phyloP scores from a whole-genome alignment of 2,113 vertebrate species.

The Coturnix japonica region DNA sequence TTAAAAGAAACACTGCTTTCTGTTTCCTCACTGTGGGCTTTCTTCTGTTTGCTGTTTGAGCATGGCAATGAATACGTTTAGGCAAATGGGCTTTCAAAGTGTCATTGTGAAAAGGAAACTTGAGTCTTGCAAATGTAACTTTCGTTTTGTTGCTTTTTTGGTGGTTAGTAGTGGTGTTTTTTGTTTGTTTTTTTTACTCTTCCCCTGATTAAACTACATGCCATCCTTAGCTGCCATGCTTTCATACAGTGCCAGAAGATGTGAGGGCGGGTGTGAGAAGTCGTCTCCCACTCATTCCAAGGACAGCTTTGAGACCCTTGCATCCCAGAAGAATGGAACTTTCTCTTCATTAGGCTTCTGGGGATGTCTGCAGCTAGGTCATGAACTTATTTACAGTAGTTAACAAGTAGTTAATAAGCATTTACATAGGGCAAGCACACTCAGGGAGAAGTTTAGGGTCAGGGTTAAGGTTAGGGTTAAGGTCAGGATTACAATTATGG shows the following conservation, averaged over 20 bases:
- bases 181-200: background rate
- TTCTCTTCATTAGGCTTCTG: background rate
- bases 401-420: background rate
- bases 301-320: background rate
- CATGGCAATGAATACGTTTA: slow-evolving; percentile 24
- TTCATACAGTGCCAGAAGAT: too few species aligned
- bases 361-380: background rate
- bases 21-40: background rate
- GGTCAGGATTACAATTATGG: too few species aligned
- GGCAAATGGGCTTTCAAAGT: slow-evolving; percentile 25
- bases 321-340: background rate
- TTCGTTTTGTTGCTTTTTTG: background rate
- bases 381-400: background rate
- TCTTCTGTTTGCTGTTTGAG: background rate
- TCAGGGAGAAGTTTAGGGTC: too few species aligned
- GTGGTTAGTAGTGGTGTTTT: too few species aligned
- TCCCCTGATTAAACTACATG: background rate
- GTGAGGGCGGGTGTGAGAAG: accelerated
- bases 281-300: background rate
- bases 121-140: slow-evolving; percentile 23
- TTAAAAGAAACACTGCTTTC: slow-evolving; percentile 7
- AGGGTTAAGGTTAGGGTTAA: too few species aligned
- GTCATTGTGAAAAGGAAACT: slow-evolving; percentile 31
- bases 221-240: background rate
- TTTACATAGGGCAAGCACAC: background rate